Conservation (phyloP, 2,797 vertebrate genomes). For the Merluccius polli region DNA sequence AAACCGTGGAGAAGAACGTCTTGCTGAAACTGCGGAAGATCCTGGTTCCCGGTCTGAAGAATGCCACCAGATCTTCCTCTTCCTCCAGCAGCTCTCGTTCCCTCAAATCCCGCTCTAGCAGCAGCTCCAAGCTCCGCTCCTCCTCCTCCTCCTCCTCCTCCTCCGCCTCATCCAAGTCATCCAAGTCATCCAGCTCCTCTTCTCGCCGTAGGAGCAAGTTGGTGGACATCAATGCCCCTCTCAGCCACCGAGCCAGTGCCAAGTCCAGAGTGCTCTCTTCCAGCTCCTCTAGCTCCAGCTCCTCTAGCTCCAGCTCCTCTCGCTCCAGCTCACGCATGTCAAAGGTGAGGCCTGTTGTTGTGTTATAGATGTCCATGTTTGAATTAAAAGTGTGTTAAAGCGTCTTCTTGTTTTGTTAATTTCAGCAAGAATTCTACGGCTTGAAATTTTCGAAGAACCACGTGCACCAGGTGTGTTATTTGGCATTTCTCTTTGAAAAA, state of each 20-base stretch:
- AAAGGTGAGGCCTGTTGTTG: conserved; percentile 35
- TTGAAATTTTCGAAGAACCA: conserved; percentile 58
- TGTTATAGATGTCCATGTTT: not conserved
- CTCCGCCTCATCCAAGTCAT: conserved; percentile 43
- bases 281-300: conserved; percentile 32
- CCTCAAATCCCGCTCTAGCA: conserved; percentile 32
- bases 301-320: conserved; percentile 40
- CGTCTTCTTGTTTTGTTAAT: conserved; percentile 22
- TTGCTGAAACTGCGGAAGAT: conserved; percentile 77
- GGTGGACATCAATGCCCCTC: not conserved
- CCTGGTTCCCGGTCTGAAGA: conserved; percentile 60
- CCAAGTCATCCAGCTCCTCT: conserved; percentile 44
- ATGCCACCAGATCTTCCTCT: conserved; percentile 43
- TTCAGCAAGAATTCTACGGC: conserved; percentile 41
- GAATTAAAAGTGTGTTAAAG: conserved; percentile 7
- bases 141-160: conserved; percentile 28
- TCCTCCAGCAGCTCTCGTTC: conserved; percentile 57
- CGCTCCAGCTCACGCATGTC: conserved; percentile 39
- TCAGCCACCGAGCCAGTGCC: conserved; percentile 2
- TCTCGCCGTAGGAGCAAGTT: conserved; percentile 26
- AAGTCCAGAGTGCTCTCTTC: conserved; percentile 12
- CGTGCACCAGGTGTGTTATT: conserved; percentile 54
- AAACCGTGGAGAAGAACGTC: conserved; percentile 59
- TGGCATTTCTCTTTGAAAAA: not conserved
- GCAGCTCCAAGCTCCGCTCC: not conserved